phyloP scores from a whole-genome alignment of 2,888 invertebrate species.

The Yponomeuta cagnagella region DNA sequence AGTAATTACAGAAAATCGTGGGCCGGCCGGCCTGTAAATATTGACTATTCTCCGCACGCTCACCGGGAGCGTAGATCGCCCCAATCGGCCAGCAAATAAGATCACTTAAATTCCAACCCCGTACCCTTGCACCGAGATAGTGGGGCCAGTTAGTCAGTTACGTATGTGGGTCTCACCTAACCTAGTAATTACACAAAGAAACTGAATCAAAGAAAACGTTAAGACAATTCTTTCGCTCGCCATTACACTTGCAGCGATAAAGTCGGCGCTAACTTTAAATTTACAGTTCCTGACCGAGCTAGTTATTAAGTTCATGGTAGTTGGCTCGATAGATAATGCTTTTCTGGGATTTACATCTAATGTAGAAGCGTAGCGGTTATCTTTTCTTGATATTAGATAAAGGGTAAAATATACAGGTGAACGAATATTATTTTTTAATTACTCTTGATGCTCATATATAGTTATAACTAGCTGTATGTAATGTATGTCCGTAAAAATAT shows the following conservation, averaged over 20 bases:
- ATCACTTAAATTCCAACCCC: conserved; percentile 69
- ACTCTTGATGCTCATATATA: no score
- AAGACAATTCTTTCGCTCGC: conserved; percentile 44
- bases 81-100: conserved; percentile 64
- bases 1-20: conserved; percentile 58
- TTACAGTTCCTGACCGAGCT: conserved; percentile 10
- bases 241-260: conserved; percentile 24
- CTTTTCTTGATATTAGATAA: not conserved
- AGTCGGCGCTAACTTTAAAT: conserved; percentile 7
- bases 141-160: conserved; percentile 55
- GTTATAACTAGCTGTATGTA: no score
- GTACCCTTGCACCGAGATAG: conserved; percentile 60
- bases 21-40: conserved; percentile 46
- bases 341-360: not conserved
- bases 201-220: conserved; percentile 49
- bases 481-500: no score
- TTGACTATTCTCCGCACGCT: conserved; percentile 61
- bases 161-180: conserved; percentile 39
- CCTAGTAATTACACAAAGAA: conserved; percentile 65
- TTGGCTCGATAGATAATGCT: conserved; percentile 4
- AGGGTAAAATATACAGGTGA: no score
- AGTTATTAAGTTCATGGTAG: conserved; percentile 12
- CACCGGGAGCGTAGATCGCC: conserved; percentile 41
- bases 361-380: not conserved
- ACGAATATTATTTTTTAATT: no score